Percentiles rank a stretch among this genome's conserved stretches.
phyloP scores from a whole-genome alignment of 2,113 vertebrate species.

The Lucifuga dentata region DNA sequence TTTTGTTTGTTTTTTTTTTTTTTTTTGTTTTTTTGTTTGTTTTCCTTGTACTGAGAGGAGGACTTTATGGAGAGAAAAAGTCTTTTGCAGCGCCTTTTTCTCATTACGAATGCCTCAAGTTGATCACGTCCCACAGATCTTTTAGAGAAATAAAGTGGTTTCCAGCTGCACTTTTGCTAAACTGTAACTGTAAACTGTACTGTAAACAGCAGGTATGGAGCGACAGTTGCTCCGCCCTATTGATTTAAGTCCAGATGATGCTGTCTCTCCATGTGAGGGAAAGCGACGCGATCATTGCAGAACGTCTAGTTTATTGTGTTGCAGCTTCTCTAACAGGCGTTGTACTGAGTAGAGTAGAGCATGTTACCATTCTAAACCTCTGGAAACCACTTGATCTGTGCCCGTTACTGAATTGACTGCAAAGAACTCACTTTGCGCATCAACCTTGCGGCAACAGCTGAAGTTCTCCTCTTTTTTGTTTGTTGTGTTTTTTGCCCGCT shows the following conservation, averaged over 20 bases:
- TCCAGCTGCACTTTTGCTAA: constrained; percentile 63
- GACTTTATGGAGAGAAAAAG: constrained; percentile 73
- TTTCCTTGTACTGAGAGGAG: constrained; percentile 71
- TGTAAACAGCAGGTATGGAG: constrained; percentile 30
- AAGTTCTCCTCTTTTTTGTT: constrained; percentile 79
- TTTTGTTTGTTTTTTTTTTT: no score
- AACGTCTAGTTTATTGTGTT: constrained; percentile 19
- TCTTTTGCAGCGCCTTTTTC: constrained; percentile 66
- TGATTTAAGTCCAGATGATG: constrained; percentile 25
- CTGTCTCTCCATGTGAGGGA: constrained; percentile 43
- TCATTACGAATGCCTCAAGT: constrained; percentile 62
- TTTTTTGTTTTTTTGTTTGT: constrained; percentile 78
- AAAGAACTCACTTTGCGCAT: constrained; percentile 42
- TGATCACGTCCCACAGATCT: constrained; percentile 59
- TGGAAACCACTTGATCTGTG: constrained; percentile 70
- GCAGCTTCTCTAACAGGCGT: constrained; percentile 26
- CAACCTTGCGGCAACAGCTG: constrained; percentile 38
- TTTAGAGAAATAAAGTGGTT: constrained; percentile 65
- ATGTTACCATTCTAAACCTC: constrained; percentile 27
- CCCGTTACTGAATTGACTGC: constrained; percentile 62
- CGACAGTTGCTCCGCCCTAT: constrained; percentile 1
- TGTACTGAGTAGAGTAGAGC: constrained; percentile 45
- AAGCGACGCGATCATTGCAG: constrained; percentile 32
- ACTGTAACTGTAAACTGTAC: constrained; percentile 7
- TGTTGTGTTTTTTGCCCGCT: no score